A percentile compares a stretch with the other conserved stretches of the same genome.
These are phyloP conservation scores for Hypercompe scribonia DNA, from an alignment of 2,888 invertebrate genomes.

Conservation along the genomic window DNA sequence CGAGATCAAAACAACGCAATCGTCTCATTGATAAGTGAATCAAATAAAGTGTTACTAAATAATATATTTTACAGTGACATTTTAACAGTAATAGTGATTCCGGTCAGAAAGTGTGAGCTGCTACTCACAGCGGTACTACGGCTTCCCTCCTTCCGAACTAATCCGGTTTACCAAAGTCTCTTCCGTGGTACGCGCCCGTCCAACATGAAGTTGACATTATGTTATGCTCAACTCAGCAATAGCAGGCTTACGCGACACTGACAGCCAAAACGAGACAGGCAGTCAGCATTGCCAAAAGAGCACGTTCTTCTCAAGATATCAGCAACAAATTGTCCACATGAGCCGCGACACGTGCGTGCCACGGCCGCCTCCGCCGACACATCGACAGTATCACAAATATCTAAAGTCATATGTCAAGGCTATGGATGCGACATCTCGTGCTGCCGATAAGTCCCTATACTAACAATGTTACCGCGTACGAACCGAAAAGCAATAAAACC, in stretches of 20 bases:
- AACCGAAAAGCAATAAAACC: constrained; percentile 22
- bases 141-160: constrained; percentile 59
- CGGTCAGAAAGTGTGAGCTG: constrained; percentile 27
- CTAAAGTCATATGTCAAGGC: constrained; percentile 29
- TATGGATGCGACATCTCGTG: constrained; percentile 35
- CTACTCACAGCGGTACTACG: constrained; percentile 40
- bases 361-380: constrained; percentile 15
- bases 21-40: not conserved
- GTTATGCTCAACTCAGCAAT: not conserved
- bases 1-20: not conserved
- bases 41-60: not conserved
- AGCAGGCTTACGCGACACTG: not conserved
- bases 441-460: constrained; percentile 42
- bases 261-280: constrained; percentile 19
- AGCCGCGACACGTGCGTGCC: constrained; percentile 36
- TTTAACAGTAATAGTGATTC: constrained; percentile 34
- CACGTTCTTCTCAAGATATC: constrained; percentile 44
- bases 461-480: constrained; percentile 45
- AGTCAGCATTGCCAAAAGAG: constrained; percentile 34
- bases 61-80: constrained; percentile 12
- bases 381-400: constrained; percentile 21
- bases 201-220: constrained; percentile 1
- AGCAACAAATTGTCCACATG: constrained; percentile 18
- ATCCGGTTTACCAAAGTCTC: constrained; percentile 54
- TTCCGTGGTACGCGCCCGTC: constrained; percentile 11